phyloP scores from a whole-genome alignment of 2,797 vertebrate genomes.

The Microctenopoma steveboyesi region DNA sequence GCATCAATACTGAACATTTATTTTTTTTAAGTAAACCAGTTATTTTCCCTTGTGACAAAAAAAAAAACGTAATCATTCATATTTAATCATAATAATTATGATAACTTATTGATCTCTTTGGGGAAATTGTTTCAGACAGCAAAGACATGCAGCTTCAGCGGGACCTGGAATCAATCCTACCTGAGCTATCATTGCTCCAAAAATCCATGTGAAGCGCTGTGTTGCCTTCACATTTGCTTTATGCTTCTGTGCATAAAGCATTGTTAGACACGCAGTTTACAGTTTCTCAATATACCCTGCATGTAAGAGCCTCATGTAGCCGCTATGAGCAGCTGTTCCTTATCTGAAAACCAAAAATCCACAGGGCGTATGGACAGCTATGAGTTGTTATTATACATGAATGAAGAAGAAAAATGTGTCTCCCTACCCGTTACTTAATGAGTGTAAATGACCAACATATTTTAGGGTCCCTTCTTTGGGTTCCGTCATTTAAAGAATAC shows the following conservation, averaged over 20 bases:
- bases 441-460: no score
- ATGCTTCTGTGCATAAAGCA: neutral
- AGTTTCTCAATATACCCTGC: neutral
- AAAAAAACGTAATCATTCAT: neutral
- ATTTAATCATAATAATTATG: neutral
- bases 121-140: no score
- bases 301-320: neutral
- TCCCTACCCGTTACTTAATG: no score
- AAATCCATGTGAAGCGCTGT: neutral
- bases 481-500: no score
- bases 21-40: neutral
- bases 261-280: neutral
- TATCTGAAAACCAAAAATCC: neutral
- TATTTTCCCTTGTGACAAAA: neutral
- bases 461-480: no score
- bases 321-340: neutral
- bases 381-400: no score
- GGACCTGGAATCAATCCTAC: no score
- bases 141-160: no score
- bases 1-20: neutral
- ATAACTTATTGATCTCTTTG: no score
- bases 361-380: neutral
- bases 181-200: no score
- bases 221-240: neutral
- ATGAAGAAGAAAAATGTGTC: no score